Evolutionary conservation across 2,113 vertebrate genomes (phyloP), one percentile per base, ranked within the genome.

Genomic region (Isichthys henryi): DNA sequence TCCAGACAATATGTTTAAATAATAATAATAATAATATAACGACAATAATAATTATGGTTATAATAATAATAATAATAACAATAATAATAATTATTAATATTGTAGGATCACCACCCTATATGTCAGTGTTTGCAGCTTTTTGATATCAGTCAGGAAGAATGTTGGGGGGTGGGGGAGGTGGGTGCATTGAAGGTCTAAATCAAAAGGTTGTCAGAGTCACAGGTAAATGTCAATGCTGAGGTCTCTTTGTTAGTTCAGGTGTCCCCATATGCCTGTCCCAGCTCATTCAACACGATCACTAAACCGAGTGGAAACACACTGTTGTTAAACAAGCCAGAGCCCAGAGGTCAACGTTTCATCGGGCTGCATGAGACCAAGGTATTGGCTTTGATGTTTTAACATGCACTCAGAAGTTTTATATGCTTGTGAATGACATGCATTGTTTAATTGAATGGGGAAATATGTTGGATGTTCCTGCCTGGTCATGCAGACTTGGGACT

Each of bases 211-310:
- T 9, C 23, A 5, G 70, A 88, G 50, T 82, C 74, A 31, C 35
- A 27, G 27, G 74, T 66, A 49, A 90, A 52, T 13, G 39, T 39
- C 10, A 49, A 23, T 27, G 21, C 2, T n/a, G 35, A 58, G 48
- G 27, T 35, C 66, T 49, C 62, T 74, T 39, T 90, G 62, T 87
- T 90, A 48, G 89, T 87, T 90, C 85, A 90, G 89, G 89, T 77
- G 85, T 62, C 53, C 31, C 10, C 19, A 70, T 13, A 49, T 31
- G 56, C 46, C 0, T 13, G 86, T 35, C 43, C 84, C 85, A 70
- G 52, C 56, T 48, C 53, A n/a, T 21, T n/a, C 82, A 23, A 84
- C 27, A 70, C 19, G 35, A 80, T 8, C 88, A 53, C 43, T 86
- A 48, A 53, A 52, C 4, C 53, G 21, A 21, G 17, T 66, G 15